Base-by-base conservation (phyloP, 2,888 invertebrate species). In the Dasysyrphus albostriatus region DNA sequence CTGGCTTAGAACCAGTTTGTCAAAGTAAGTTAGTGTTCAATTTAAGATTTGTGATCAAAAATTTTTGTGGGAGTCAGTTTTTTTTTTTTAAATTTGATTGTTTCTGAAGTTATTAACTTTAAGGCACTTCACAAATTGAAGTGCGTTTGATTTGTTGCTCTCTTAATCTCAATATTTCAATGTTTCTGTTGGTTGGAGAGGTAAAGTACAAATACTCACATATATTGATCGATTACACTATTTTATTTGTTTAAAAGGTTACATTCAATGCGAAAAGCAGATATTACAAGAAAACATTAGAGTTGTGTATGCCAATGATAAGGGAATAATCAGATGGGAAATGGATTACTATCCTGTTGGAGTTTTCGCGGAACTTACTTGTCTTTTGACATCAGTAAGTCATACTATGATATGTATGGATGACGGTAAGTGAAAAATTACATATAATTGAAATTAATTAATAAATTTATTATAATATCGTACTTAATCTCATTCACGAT, bases 1-100 rank as follows among this genome's bases (percentile, higher is more conserved):
- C 94, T 79, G 95, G 95, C 0, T 90, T 93, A 14, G 93, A 93
- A 44, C 94, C 95, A 2, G 91, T 93, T 87, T 96, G 96, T 89
- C 91, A 94, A 90, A 95, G 95, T 94, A 82, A 79, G 32, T 32
- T 32, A 32, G 61, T 65, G 16, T 37, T 32, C 5, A 34, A 19
- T 3, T 16, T 59, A 58, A 24, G 24, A 24, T 24, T 24, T 24
- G 3, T n/a, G 3, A 24, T 3, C 24, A 24, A 3, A 24, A 24
- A 24, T 2, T 2, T 24, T 24, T 24, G 2, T 24, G 3, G 24
- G 3, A 24, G n/a, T n/a, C n/a, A 24, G 24, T 24, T 2, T 1
- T 24, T 24, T 24, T 24, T 24, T 24, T 2, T 24, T 24, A 24
- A 24, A n/a, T n/a, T 24, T 24, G 24, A 24, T 24, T 24, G 24